Evolutionary conservation across 2,113 vertebrate species (phyloP).

Genomic region (Leptosomus discolor): DNA sequence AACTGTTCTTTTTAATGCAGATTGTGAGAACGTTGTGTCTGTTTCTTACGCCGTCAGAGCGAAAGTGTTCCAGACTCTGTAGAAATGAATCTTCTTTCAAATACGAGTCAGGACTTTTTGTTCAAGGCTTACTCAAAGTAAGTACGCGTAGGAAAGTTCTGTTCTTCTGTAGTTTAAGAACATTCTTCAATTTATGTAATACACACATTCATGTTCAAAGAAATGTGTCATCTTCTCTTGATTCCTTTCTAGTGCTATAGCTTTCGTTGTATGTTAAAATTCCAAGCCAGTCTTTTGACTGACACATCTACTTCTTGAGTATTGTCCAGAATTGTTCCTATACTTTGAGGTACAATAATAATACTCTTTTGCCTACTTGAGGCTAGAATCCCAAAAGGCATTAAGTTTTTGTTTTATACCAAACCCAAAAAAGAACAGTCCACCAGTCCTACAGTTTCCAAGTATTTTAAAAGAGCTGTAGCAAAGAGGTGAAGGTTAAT

Average conservation of each 20-base stretch:
- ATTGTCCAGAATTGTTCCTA: background rate
- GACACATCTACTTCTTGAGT: background rate
- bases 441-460: background rate
- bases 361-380: background rate
- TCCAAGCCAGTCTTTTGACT: background rate
- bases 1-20: conserved; percentile 72
- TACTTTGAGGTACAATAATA: background rate
- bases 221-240: background rate
- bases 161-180: background rate
- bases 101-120: conserved; percentile 94
- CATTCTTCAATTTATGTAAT: background rate
- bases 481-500: background rate
- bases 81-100: conserved; percentile 86
- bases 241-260: fast-evolving
- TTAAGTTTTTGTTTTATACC: background rate
- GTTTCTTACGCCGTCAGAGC: conserved; percentile 90
- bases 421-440: background rate
- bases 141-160: background rate
- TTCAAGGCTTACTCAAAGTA: conserved; percentile 98
- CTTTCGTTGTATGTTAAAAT: background rate
- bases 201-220: background rate
- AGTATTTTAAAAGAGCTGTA: background rate
- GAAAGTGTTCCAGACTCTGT: conserved; percentile 93
- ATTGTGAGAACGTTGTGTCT: conserved; percentile 93
- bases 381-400: background rate